Percentiles rank a stretch among this genome's conserved stretches.
Conservation (phyloP, 2,888 invertebrate genomes). For the Ennomos quercinarius region DNA sequence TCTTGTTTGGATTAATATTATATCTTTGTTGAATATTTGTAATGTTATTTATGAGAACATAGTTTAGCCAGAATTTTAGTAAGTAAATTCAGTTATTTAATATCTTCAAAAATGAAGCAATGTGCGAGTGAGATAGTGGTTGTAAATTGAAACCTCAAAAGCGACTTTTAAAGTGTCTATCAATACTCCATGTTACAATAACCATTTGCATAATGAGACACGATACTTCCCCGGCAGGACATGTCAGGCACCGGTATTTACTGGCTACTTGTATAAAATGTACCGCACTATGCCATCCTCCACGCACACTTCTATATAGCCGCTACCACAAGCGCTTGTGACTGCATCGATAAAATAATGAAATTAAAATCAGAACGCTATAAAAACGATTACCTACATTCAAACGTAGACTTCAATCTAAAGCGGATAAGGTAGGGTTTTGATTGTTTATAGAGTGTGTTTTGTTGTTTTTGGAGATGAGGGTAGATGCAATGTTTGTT, state of each 20-base stretch:
- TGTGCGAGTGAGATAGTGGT: no score
- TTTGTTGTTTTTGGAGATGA: constrained; percentile 1
- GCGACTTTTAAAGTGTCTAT: no score
- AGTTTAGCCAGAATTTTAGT: no score
- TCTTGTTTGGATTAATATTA: no score
- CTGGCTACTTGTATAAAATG: constrained; percentile 29
- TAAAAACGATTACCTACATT: neutral
- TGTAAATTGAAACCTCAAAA: no score
- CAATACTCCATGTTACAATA: neutral
- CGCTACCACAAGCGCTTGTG: constrained; percentile 14
- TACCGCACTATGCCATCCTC: constrained; percentile 22
- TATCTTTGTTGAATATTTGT: no score
- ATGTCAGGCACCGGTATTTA: constrained; percentile 13
- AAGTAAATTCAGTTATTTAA: no score
- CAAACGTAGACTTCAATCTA: constrained; percentile 3
- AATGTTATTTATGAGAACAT: no score
- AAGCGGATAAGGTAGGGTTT: neutral
- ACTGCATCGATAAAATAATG: constrained; percentile 28
- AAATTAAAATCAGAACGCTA: neutral
- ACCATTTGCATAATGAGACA: constrained; percentile 9
- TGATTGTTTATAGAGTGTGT: neutral
- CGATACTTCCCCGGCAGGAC: constrained; percentile 8
- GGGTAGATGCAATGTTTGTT: constrained; percentile 9
- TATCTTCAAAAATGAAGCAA: no score
- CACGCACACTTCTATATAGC: constrained; percentile 7